A percentile compares a stretch with the other conserved stretches of the same genome.
These are phyloP conservation scores for Drosophila quadrilineata DNA, from an alignment of 1,140 invertebrate genomes.

Conservation along the genomic window DNA sequence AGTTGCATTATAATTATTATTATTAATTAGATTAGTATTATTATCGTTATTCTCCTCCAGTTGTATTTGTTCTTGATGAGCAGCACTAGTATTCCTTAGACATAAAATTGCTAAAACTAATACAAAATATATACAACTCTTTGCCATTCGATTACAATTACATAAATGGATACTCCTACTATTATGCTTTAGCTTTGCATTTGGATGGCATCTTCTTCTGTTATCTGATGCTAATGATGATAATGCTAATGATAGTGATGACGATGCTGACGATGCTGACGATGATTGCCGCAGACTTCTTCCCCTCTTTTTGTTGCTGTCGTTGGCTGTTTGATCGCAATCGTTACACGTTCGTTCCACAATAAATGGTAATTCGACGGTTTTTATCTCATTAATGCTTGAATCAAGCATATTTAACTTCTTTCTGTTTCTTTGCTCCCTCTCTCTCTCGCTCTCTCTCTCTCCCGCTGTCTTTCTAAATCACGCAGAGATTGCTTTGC, in stretches of 20 bases:
- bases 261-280: conserved; percentile 2
- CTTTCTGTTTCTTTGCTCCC: conserved; percentile 33
- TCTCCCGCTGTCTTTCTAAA: no score
- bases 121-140: conserved; percentile 75
- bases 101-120: conserved; percentile 71
- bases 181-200: conserved; percentile 50
- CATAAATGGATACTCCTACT: conserved; percentile 65
- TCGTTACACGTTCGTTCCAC: conserved; percentile 37
- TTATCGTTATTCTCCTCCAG: neutral
- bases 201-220: conserved; percentile 26
- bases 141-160: conserved; percentile 68
- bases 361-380: conserved; percentile 46
- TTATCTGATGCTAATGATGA: conserved; percentile 1
- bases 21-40: conserved; percentile 9
- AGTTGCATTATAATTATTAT: conserved; percentile 32
- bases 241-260: conserved; percentile 1
- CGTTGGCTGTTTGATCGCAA: conserved; percentile 22
- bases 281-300: neutral
- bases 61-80: conserved; percentile 23
- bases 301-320: conserved; percentile 10
- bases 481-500: neutral
- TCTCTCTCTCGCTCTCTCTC: conserved; percentile 2
- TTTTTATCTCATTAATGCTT: conserved; percentile 28
- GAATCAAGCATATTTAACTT: conserved; percentile 52
- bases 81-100: conserved; percentile 56